A percentile compares a stretch with the other conserved stretches of the same genome.
Conservation (phyloP, 2,113 vertebrate species). For the Rhinogobius similis region DNA sequence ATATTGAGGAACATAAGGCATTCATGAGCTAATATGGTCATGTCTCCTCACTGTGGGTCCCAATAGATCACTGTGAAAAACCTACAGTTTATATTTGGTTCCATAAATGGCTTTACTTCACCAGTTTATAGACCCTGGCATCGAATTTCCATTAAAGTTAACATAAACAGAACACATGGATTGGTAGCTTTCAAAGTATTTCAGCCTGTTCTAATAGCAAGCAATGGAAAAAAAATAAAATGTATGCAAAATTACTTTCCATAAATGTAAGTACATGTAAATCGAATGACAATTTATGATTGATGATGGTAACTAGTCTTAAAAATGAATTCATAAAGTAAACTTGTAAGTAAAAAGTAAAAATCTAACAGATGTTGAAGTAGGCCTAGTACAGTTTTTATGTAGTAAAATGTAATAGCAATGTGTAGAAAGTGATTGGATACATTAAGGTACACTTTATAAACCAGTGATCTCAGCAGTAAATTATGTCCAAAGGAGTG, state of each 20-base stretch:
- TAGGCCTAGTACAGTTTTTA: too few species aligned
- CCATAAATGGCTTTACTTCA: slow-evolving; percentile 35
- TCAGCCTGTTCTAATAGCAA: slow-evolving; percentile 6
- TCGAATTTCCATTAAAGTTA: slow-evolving; percentile 23
- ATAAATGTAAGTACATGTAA: too few species aligned
- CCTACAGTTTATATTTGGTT: neutral
- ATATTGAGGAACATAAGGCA: neutral
- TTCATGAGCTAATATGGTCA: slow-evolving; percentile 1
- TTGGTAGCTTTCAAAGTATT: slow-evolving; percentile 10
- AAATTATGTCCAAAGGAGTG: neutral
- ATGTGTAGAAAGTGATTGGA: too few species aligned
- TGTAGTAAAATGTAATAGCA: too few species aligned
- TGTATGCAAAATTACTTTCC: too few species aligned
- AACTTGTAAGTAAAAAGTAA: too few species aligned
- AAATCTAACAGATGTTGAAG: too few species aligned
- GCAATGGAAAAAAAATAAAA: neutral
- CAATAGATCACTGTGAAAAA: neutral
- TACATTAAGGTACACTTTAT: too few species aligned
- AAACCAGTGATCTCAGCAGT: too few species aligned
- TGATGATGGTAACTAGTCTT: too few species aligned
- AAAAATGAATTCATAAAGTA: too few species aligned
- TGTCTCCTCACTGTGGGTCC: neutral
- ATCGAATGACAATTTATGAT: too few species aligned
- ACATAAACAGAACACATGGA: slow-evolving; percentile 13
- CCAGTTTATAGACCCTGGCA: slow-evolving; percentile 16